phyloP scores from a whole-genome alignment of 2,113 vertebrate species.

The Takifugu bimaculatus region DNA sequence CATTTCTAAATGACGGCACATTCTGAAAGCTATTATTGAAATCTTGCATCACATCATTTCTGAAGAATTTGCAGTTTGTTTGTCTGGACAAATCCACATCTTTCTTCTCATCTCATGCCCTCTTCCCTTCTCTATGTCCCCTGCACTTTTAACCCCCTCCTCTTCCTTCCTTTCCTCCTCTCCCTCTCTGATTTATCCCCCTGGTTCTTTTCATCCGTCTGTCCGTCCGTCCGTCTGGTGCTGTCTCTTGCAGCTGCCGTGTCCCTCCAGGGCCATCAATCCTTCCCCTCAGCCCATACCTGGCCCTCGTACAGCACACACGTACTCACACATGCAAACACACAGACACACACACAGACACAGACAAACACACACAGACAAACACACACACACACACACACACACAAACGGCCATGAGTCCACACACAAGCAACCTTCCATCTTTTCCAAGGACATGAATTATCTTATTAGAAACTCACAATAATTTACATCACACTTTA shows the following conservation, averaged over 20 bases:
- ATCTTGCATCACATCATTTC: conserved; percentile 68
- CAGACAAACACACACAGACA: conserved; percentile 15
- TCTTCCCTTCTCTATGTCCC: conserved; percentile 32
- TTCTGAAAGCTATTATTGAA: conserved; percentile 64
- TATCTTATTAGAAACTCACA: too few relatives aligned
- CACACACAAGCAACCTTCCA: conserved; percentile 3
- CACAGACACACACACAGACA: conserved; percentile 4
- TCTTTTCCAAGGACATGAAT: not conserved
- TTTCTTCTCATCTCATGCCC: conserved; percentile 23
- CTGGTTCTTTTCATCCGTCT: conserved; percentile 54
- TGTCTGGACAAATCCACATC: conserved; percentile 42
- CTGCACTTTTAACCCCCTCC: conserved; percentile 41
- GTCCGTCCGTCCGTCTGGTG: conserved; percentile 63
- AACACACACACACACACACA: conserved; percentile 4
- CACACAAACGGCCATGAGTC: not conserved
- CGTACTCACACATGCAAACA: conserved; percentile 26
- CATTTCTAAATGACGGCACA: conserved; percentile 67
- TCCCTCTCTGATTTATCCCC: conserved; percentile 68
- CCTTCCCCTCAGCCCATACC: conserved; percentile 65
- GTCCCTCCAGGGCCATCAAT: conserved; percentile 71
- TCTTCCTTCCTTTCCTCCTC: conserved; percentile 37
- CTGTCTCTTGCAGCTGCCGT: conserved; percentile 68
- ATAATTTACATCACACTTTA: too few relatives aligned
- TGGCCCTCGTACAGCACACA: conserved; percentile 58
- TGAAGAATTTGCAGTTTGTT: conserved; percentile 66